Evolutionary conservation across 2,888 invertebrate genomes (phyloP).

Genomic region (Phlogophora meticulosa): DNA sequence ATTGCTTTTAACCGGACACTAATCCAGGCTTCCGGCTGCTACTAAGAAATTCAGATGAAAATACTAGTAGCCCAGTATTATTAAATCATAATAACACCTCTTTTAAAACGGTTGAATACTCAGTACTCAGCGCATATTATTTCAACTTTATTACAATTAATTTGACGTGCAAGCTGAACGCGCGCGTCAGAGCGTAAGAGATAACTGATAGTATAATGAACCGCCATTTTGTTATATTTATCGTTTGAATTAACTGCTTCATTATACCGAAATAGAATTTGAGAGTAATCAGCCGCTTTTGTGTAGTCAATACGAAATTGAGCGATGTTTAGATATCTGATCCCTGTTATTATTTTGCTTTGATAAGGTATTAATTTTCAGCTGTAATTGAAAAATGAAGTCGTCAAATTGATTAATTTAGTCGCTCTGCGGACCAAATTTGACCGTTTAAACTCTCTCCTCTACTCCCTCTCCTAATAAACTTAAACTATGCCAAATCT

Average conservation of each 20-base stretch:
- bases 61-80: too few species aligned
- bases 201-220: conserved; percentile 53
- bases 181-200: conserved; percentile 63
- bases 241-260: conserved; percentile 36
- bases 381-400: too few species aligned
- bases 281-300: conserved; percentile 32
- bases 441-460: too few species aligned
- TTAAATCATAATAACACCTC: conserved; percentile 17
- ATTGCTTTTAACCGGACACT: too few species aligned
- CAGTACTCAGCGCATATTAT: conserved; percentile 32
- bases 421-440: too few species aligned
- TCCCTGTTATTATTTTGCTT: not conserved
- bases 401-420: too few species aligned
- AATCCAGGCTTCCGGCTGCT: too few species aligned
- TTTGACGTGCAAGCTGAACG: conserved; percentile 41
- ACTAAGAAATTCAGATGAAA: too few species aligned
- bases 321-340: conserved; percentile 15
- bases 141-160: conserved; percentile 49
- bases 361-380: not conserved
- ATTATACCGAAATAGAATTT: conserved; percentile 38
- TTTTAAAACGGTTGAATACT: conserved; percentile 26
- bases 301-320: conserved; percentile 11
- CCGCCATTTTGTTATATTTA: conserved; percentile 60
- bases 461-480: too few species aligned
- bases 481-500: too few species aligned